Percentiles rank a stretch among this genome's conserved stretches.
phyloP scores from a whole-genome alignment of 2,797 vertebrate genomes.

The Clarias fuscus region DNA sequence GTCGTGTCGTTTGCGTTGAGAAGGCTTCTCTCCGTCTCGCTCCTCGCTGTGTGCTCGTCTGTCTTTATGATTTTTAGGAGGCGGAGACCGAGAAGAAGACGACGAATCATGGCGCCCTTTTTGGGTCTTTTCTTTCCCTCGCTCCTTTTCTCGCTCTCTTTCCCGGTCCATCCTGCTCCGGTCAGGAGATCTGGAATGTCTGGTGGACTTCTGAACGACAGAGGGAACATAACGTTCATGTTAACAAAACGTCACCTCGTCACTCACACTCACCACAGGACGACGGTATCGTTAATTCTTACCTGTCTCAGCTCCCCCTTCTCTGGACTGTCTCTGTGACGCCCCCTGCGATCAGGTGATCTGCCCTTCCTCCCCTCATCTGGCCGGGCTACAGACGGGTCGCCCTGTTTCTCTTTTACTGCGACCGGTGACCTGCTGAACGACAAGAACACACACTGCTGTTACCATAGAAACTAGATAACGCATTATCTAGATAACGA shows the following conservation, averaged over 20 bases:
- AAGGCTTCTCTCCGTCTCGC: conserved; percentile 44
- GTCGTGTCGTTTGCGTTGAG: conserved; percentile 58
- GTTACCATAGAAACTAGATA: not conserved
- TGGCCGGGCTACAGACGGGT: conserved; percentile 55
- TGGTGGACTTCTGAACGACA: conserved; percentile 61
- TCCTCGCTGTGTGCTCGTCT: conserved; percentile 44
- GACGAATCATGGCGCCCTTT: conserved; percentile 65
- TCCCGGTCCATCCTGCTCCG: conserved; percentile 57
- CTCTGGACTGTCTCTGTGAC: conserved; percentile 63
- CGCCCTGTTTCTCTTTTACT: conserved; percentile 57
- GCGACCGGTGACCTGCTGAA: conserved; percentile 66
- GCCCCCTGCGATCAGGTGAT: conserved; percentile 66
- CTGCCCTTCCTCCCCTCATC: conserved; percentile 63
- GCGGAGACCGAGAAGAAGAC: conserved; percentile 66
- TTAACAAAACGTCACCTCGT: not conserved
- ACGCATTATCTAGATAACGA: not conserved
- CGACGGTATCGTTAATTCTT: not conserved
- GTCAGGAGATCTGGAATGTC: conserved; percentile 50
- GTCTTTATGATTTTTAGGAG: conserved; percentile 55
- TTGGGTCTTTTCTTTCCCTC: conserved; percentile 51
- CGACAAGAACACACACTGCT: not conserved
- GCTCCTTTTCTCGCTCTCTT: conserved; percentile 47
- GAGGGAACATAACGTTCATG: not conserved
- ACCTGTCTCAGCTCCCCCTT: conserved; percentile 63
- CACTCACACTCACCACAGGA: not conserved